Percentiles rank a stretch among this genome's conserved stretches.
phyloP scores from a whole-genome alignment of 2,113 vertebrate genomes.

The Leptosomus discolor region DNA sequence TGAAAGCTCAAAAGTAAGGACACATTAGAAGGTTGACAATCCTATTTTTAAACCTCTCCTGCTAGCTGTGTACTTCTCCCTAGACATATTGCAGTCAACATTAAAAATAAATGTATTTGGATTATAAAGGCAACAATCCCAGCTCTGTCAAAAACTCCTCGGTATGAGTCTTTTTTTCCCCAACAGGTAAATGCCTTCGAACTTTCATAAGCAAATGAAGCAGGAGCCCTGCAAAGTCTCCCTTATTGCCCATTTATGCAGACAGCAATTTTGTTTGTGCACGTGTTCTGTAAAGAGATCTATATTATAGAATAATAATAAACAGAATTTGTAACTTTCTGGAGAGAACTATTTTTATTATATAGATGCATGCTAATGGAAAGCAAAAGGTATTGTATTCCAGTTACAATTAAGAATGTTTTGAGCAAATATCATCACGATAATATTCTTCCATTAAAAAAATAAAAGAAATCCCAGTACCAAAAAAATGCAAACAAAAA shows the following conservation, averaged over 20 bases:
- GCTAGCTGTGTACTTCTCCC: background rate
- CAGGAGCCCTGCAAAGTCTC: background rate
- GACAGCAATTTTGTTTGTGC: background rate
- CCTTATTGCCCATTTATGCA: background rate
- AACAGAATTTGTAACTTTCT: background rate
- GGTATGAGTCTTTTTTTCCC: background rate
- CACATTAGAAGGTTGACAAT: conserved; percentile 15
- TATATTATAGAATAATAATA: background rate
- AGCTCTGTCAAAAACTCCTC: background rate
- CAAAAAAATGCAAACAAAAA: background rate
- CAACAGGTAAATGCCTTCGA: background rate
- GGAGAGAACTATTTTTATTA: background rate
- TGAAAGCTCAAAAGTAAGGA: background rate
- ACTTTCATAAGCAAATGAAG: background rate
- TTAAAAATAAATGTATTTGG: conserved; percentile 4
- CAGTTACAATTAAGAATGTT: background rate
- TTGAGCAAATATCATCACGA: background rate
- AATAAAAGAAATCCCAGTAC: background rate
- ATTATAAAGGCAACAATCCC: background rate
- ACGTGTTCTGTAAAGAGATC: background rate
- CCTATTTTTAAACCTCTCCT: conserved; percentile 34
- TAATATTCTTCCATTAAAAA: background rate
- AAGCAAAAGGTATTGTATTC: background rate
- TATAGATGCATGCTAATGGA: background rate
- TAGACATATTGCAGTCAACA: background rate